These are phyloP conservation scores for Entelurus aequoreus DNA, from an alignment of 2,113 vertebrate species.

Conservation along the genomic window DNA sequence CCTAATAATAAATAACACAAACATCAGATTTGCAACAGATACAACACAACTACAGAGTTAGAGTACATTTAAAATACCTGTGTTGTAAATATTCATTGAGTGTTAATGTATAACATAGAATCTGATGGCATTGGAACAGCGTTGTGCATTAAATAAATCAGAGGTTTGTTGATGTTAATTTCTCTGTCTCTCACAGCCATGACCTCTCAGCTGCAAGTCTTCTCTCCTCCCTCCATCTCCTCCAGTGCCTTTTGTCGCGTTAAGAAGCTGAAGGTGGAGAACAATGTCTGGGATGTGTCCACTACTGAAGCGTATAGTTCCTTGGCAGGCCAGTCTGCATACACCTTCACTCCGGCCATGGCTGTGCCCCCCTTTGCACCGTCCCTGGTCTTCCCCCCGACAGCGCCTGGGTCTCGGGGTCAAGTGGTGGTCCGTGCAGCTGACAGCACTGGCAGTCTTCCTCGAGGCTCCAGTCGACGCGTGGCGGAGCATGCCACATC, in stretches of 20 bases:
- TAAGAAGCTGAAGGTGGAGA: conserved; percentile 98
- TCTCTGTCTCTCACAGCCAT: conserved; percentile 72
- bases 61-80: no score
- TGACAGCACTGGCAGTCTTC: conserved; percentile 86
- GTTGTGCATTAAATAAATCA: no score
- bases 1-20: no score
- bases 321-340: conserved; percentile 85
- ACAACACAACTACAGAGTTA: no score
- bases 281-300: conserved; percentile 90
- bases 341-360: conserved; percentile 78
- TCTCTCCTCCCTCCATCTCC: conserved; percentile 93
- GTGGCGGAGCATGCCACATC: conserved; percentile 72
- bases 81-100: no score
- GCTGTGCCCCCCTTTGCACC: conserved; percentile 79
- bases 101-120: no score
- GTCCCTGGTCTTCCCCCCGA: conserved; percentile 81
- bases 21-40: no score
- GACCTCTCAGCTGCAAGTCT: conserved; percentile 98
- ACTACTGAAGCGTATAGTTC: conserved; percentile 77
- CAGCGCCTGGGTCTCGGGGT: conserved; percentile 78
- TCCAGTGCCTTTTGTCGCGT: conserved; percentile 98
- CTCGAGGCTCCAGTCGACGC: conserved; percentile 79
- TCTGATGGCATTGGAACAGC: no score
- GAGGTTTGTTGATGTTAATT: background rate
- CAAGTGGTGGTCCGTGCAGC: conserved; percentile 93